Evolutionary conservation across 2,113 vertebrate species (phyloP), one percentile per base, ranked within the genome.

Genomic region (Eudyptes chrysolophus): DNA sequence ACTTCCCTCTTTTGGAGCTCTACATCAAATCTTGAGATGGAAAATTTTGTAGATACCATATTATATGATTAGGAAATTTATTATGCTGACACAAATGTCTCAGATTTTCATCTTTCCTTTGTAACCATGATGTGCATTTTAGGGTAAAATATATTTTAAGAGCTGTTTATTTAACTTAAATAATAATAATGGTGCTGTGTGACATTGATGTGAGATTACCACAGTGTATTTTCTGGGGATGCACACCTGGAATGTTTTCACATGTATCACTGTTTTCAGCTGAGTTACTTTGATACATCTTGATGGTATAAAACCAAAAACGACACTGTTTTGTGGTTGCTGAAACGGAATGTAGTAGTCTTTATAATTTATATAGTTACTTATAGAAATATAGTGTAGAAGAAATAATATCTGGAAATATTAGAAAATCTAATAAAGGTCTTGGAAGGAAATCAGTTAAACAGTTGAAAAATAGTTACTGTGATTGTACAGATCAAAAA

Each of bases 281-380:
- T 75, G 55, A 51, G 38, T 71, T 87, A 55, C 38, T 82, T 60
- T 36, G 32, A 58, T 77, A 11, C 8, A 22, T 52, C 51, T 89
- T 58, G 30, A 16, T 49, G 22, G 3, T 54, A 20, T 49, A 57
- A 86, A 92, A 7, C 9, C 5, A 55, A 52, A 79, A 62, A 34
- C 27, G 3, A 25, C 42, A 32, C 7, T 0, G 0, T 86, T 94
- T 88, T 71, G 14, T 38, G 60, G 36, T 25, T 83, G 19, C 27
- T 74, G 44, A 65, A 57, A 30, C 26, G 40, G 86, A 78, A 90
- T 52, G 72, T 75, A 82, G 17, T 72, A n/a, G 55, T 72, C 44
- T 93, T 94, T 96, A 38, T 79, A 91, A 91, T 80, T 78, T 64
- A 75, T 48, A 29, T 75, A 89, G 77, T 85, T 94, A 87, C 64